Percentiles rank a stretch among this genome's conserved stretches.
phyloP scores from a whole-genome alignment of 2,113 vertebrate genomes.

The Phasianus colchicus region DNA sequence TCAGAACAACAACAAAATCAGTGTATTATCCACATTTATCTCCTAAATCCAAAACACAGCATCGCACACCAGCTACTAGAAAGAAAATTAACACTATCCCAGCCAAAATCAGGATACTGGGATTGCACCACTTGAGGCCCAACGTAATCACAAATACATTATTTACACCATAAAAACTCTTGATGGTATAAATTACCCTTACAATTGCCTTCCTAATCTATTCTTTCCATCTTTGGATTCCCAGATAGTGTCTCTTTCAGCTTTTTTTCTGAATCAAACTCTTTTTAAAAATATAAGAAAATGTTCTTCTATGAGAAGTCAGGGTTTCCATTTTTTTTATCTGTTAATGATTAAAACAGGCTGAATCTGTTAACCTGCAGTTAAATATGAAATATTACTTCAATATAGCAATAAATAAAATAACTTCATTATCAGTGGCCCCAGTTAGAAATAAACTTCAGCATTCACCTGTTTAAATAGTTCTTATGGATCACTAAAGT shows the following conservation, averaged over 20 bases:
- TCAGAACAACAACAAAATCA: too few species aligned
- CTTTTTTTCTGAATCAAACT: not conserved
- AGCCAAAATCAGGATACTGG: not conserved
- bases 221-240: conserved; percentile 10
- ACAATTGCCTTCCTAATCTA: not conserved
- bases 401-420: conserved; percentile 35
- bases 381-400: conserved; percentile 60
- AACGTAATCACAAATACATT: not conserved
- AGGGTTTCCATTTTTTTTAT: not conserved
- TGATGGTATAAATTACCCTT: not conserved
- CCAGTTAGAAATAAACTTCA: conserved; percentile 51
- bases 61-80: too few species aligned
- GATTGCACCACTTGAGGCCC: not conserved
- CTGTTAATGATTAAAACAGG: conserved; percentile 3
- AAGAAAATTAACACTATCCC: too few species aligned
- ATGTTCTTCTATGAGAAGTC: not conserved
- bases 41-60: too few species aligned
- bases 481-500: not conserved
- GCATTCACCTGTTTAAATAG: not conserved
- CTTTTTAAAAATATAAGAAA: not conserved
- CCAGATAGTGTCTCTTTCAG: not conserved
- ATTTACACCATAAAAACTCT: not conserved
- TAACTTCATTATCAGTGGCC: not conserved
- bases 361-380: conserved; percentile 38
- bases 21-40: too few species aligned